Percentiles rank a stretch among this genome's conserved stretches.
Conservation (phyloP, 2,113 vertebrate species). For the Thalassoma bifasciatum region DNA sequence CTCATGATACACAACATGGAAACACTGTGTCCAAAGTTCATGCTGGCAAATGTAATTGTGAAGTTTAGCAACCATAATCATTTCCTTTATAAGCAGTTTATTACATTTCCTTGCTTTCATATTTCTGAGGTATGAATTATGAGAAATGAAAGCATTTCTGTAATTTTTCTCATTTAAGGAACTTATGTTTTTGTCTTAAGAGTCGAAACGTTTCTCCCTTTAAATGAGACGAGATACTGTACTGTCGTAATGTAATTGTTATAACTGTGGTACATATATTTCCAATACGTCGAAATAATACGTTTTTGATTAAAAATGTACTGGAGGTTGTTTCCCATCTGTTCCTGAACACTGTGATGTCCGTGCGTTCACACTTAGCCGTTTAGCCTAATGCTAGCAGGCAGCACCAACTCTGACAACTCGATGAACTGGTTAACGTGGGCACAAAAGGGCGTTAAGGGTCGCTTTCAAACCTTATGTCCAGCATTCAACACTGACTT, state of each 20-base stretch:
- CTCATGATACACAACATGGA: slow-evolving; percentile 11
- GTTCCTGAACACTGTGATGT: slow-evolving; percentile 40
- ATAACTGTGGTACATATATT: accelerated
- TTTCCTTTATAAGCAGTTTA: not conserved
- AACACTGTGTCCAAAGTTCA: slow-evolving; percentile 62
- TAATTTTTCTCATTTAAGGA: not conserved
- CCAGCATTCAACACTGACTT: not conserved
- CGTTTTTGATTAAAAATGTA: not conserved
- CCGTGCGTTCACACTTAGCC: slow-evolving; percentile 65
- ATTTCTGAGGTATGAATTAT: not conserved
- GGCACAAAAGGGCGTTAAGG: not conserved
- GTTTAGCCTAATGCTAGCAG: slow-evolving; percentile 71
- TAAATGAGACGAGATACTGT: not conserved
- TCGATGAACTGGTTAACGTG: slow-evolving; percentile 68
- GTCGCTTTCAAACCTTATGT: not conserved
- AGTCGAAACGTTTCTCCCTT: not conserved
- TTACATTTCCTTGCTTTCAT: not conserved
- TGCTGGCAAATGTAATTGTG: not conserved
- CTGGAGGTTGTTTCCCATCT: slow-evolving; percentile 17
- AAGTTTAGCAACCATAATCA: not conserved
- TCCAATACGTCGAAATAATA: not conserved
- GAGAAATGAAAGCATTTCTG: not conserved
- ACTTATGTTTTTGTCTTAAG: not conserved
- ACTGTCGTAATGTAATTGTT: accelerated
- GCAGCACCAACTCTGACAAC: slow-evolving; percentile 64